phyloP scores from a whole-genome alignment of 1,140 invertebrate species.

The Grapholita molesta region DNA sequence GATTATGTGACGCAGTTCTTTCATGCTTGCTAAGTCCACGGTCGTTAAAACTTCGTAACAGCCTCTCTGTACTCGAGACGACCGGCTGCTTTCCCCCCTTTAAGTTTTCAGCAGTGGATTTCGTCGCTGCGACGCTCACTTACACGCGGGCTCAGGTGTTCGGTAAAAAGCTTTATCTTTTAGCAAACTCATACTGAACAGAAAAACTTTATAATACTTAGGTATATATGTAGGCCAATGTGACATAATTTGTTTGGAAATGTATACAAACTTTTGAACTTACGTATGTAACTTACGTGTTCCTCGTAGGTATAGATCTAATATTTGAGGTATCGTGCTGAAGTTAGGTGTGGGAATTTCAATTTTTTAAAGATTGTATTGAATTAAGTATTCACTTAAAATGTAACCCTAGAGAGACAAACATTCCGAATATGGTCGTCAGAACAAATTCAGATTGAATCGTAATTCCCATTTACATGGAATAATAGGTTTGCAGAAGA shows the following conservation, averaged over 20 bases:
- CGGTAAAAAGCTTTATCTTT: background rate
- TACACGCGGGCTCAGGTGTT: slow-evolving; percentile 10
- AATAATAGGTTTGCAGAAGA: slow-evolving; percentile 24
- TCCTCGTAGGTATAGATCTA: no score
- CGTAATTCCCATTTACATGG: slow-evolving; percentile 23
- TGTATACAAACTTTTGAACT: background rate
- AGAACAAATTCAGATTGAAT: slow-evolving; percentile 1
- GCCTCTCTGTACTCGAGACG: slow-evolving; percentile 37
- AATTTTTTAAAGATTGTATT: no score
- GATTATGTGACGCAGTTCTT: slow-evolving; percentile 33
- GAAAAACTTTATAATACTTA: no score
- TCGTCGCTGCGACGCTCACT: slow-evolving; percentile 18
- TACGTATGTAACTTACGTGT: background rate
- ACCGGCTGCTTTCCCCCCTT: slow-evolving; percentile 25
- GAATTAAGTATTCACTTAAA: background rate
- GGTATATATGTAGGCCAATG: background rate
- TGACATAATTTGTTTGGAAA: background rate
- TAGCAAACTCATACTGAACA: background rate
- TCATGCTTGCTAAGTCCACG: slow-evolving; percentile 34
- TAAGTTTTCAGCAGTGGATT: slow-evolving; percentile 32
- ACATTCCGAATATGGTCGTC: background rate
- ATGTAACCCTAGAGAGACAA: background rate
- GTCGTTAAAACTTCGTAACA: slow-evolving; percentile 50
- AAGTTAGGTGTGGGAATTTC: no score
- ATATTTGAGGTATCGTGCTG: no score